A percentile compares a stretch with the other conserved stretches of the same genome.
Conservation (phyloP, 2,888 invertebrate genomes). For the Colostygia pectinataria region DNA sequence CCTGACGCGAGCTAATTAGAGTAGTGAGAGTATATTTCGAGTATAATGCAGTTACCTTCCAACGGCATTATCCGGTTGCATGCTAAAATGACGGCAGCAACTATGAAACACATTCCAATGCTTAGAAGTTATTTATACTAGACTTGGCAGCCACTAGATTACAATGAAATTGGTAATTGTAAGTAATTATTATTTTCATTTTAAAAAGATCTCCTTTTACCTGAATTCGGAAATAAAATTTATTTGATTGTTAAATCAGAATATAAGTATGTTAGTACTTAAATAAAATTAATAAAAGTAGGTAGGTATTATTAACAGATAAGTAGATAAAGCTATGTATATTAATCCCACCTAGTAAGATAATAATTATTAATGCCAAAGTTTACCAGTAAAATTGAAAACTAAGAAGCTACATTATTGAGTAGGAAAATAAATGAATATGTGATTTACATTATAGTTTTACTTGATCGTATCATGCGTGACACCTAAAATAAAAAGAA, state of each 20-base stretch:
- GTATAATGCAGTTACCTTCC: too few species aligned
- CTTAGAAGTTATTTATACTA: conserved; percentile 7
- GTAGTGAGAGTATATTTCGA: conserved; percentile 8
- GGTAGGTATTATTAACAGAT: not conserved
- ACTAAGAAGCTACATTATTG: not conserved
- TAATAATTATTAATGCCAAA: conserved; percentile 3
- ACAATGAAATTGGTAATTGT: not conserved
- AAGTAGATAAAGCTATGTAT: not conserved
- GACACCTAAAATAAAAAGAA: too few species aligned
- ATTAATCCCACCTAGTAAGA: too few species aligned
- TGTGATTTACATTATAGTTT: conserved; percentile 9
- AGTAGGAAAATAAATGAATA: conserved; percentile 3
- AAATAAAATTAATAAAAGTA: not conserved
- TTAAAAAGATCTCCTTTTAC: conserved; percentile 7
- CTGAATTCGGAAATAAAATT: too few species aligned
- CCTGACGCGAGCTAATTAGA: not conserved
- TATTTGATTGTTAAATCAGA: too few species aligned
- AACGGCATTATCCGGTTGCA: conserved; percentile 5
- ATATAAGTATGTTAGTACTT: not conserved
- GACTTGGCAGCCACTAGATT: conserved; percentile 11
- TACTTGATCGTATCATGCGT: too few species aligned
- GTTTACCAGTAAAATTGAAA: too few species aligned
- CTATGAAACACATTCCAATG: conserved; percentile 14
- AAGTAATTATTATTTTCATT: too few species aligned
- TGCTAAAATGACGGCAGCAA: not conserved